Conservation (phyloP, 2,113 vertebrate genomes). For the Lichenostomus cassidix region DNA sequence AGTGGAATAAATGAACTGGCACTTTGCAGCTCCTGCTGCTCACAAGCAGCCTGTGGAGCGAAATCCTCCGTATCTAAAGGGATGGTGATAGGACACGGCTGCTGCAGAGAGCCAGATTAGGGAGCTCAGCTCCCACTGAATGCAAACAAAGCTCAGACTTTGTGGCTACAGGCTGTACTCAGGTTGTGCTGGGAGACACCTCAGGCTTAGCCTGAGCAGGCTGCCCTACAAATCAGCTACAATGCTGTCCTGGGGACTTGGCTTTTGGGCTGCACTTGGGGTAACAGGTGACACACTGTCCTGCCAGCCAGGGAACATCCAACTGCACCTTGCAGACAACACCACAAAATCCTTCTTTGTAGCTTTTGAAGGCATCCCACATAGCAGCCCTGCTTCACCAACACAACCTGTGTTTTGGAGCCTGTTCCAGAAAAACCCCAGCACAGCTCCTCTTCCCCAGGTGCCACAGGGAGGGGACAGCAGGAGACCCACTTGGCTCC, state of each 20-base stretch:
- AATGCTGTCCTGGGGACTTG: neutral
- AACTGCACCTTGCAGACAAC: accelerated
- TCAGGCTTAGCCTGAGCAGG: neutral
- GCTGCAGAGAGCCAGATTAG: neutral
- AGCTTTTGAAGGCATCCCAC: neutral
- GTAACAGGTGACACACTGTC: neutral
- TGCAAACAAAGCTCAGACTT: conserved; percentile 37
- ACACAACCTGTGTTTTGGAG: neutral
- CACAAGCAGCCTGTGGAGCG: neutral
- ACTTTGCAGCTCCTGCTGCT: neutral
- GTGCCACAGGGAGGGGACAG: neutral
- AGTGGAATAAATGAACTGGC: neutral
- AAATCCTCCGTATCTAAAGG: conserved; percentile 14
- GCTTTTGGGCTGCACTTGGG: neutral
- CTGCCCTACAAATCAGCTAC: neutral
- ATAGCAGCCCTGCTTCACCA: neutral
- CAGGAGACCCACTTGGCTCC: neutral
- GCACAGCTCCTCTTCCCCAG: neutral
- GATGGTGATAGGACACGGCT: neutral
- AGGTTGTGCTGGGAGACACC: neutral
- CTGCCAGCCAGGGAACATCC: neutral
- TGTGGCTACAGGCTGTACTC: neutral
- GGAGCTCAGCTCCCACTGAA: neutral
- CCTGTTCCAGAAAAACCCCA: neutral
- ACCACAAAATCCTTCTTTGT: neutral